Evolutionary conservation across 1,140 invertebrate species (phyloP).

Genomic region (Neodiprion lecontei): DNA sequence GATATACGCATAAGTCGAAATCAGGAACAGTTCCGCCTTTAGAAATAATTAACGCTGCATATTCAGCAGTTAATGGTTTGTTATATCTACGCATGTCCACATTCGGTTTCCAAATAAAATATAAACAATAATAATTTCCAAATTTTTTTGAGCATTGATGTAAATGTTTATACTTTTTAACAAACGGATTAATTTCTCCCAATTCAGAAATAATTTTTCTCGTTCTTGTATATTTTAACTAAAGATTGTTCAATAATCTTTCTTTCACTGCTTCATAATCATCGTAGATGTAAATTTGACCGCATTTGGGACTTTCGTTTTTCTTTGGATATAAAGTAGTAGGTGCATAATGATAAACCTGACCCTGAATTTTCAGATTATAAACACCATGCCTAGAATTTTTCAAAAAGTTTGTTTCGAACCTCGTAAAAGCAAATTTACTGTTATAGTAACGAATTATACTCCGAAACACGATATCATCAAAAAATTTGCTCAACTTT

Average conservation of each 20-base stretch:
- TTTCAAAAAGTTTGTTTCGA: too few relatives aligned
- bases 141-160: conserved; percentile 8
- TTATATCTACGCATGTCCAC: background rate
- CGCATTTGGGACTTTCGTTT: background rate
- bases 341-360: too few relatives aligned
- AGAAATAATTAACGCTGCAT: background rate
- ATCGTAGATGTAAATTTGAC: background rate
- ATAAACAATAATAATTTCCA: background rate
- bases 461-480: too few relatives aligned
- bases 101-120: background rate
- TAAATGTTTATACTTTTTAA: background rate
- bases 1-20: background rate
- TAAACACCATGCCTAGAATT: too few relatives aligned
- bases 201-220: too few relatives aligned
- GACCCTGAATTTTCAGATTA: too few relatives aligned
- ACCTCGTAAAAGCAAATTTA: too few relatives aligned
- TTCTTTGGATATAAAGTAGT: background rate
- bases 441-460: too few relatives aligned
- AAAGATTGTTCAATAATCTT: background rate
- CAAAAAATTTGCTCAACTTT: too few relatives aligned
- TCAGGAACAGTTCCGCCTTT: background rate
- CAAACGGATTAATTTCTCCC: background rate
- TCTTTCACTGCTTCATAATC: background rate
- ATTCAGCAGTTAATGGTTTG: background rate
- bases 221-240: too few relatives aligned